These are phyloP conservation scores for Wiebesia pumilae DNA, from an alignment of 1,140 invertebrate genomes.

Conservation along the genomic window DNA sequence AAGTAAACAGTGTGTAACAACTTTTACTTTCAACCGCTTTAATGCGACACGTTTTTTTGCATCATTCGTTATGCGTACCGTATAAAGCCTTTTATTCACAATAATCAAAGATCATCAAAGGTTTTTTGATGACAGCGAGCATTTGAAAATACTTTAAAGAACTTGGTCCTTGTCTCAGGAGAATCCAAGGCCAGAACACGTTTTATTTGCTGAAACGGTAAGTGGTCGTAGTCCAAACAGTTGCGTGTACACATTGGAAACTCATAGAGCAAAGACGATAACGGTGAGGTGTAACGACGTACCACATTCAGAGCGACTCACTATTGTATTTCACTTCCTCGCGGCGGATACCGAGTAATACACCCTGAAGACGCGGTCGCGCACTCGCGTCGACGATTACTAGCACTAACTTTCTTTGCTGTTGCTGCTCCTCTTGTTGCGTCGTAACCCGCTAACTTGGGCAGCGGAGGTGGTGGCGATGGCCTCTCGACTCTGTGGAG, in stretches of 20 bases:
- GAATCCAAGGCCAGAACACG: background rate
- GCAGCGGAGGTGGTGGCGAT: background rate
- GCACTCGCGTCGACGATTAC: background rate
- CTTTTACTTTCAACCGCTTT: constrained; percentile 25
- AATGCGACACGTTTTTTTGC: background rate
- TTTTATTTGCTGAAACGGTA: background rate
- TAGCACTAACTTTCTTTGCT: too few species aligned
- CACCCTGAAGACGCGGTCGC: background rate
- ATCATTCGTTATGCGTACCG: background rate
- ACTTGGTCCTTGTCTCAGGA: too few species aligned
- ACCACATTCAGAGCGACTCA: background rate
- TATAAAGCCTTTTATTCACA: background rate
- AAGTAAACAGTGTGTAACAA: constrained; percentile 21
- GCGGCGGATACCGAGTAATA: too few species aligned
- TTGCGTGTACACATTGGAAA: too few species aligned
- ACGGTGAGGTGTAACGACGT: background rate
- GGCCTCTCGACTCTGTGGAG: constrained; percentile 64
- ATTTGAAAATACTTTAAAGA: too few species aligned
- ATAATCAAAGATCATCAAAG: background rate
- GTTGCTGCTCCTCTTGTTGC: background rate
- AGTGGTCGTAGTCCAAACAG: background rate
- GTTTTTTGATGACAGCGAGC: too few species aligned
- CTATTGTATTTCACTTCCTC: background rate
- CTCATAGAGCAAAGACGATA: background rate
- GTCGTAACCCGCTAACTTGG: background rate